Percentiles rank a stretch among this genome's conserved stretches.
These are phyloP conservation scores for Bovichtus variegatus DNA, from an alignment of 2,797 vertebrate species.

Conservation along the genomic window DNA sequence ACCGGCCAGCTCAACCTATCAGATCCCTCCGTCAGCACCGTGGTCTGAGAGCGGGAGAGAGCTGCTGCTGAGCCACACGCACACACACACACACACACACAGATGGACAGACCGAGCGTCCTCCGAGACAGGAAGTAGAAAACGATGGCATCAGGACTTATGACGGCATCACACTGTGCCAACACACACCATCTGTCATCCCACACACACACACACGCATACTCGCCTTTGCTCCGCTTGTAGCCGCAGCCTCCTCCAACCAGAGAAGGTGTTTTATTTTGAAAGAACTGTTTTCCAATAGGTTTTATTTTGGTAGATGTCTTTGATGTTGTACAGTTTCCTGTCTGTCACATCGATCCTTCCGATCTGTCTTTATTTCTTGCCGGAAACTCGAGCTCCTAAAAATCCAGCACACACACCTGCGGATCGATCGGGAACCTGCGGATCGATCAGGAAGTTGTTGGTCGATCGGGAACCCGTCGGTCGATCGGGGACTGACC, in stretches of 20 bases:
- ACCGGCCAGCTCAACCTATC: constrained; percentile 98
- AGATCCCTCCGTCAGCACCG: constrained; percentile 98
- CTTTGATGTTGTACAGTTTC: constrained; percentile 44
- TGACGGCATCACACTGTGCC: constrained; percentile 32
- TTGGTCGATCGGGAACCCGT: not conserved
- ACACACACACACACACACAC: constrained; percentile 50
- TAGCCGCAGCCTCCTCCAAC: constrained; percentile 43
- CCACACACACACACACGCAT: constrained; percentile 12
- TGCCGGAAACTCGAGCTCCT: not conserved
- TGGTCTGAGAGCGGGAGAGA: constrained; percentile 86
- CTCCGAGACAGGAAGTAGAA: constrained; percentile 47
- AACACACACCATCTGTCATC: constrained; percentile 36
- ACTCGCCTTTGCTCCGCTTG: constrained; percentile 44
- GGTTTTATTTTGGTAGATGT: constrained; percentile 42
- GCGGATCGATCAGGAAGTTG: not conserved
- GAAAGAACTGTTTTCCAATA: constrained; percentile 25
- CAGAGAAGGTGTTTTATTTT: constrained; percentile 53
- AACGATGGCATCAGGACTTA: constrained; percentile 26
- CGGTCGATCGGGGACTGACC: not conserved
- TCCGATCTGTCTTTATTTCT: not conserved
- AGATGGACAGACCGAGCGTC: constrained; percentile 20
- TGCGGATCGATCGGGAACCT: not conserved
- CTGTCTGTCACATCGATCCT: constrained; percentile 29
- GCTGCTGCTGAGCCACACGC: constrained; percentile 67
- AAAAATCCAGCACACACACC: not conserved